phyloP scores from a whole-genome alignment of 2,113 vertebrate species.

The Desmodus rotundus region DNA sequence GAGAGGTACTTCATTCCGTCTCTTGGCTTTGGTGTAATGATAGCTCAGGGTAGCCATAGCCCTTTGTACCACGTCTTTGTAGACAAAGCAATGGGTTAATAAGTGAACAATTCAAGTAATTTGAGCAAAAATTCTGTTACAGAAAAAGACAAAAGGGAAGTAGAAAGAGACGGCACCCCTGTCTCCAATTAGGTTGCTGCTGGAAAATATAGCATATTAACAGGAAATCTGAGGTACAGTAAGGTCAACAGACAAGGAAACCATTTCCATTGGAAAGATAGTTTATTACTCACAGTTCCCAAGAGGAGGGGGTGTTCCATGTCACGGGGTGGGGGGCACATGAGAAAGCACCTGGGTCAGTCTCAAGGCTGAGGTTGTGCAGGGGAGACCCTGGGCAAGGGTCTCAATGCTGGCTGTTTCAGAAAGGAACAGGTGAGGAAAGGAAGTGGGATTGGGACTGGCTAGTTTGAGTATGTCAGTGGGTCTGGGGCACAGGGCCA shows the following conservation, averaged over 20 bases:
- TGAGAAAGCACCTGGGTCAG: accelerated
- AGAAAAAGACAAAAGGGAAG: background rate
- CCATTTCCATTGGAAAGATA: background rate
- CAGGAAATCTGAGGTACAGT: background rate
- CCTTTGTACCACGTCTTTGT: background rate
- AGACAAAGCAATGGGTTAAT: background rate
- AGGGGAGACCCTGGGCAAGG: accelerated
- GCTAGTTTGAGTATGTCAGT: accelerated
- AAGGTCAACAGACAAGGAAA: background rate
- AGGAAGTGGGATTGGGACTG: accelerated
- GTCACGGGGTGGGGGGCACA: accelerated
- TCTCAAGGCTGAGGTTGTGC: background rate
- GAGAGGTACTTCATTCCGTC: background rate
- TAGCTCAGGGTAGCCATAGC: background rate
- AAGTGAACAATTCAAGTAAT: background rate
- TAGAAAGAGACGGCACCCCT: background rate
- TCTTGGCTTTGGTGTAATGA: accelerated
- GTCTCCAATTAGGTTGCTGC: background rate
- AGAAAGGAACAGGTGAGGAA: background rate
- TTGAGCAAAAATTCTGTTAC: background rate
- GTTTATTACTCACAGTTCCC: background rate
- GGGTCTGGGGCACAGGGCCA: background rate
- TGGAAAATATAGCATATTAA: background rate
- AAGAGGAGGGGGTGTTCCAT: background rate
- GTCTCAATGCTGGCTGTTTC: background rate